Percentiles rank a stretch among this genome's conserved stretches.
Evolutionary conservation across 1,140 invertebrate genomes (phyloP).

Genomic region (Planococcus citri): DNA sequence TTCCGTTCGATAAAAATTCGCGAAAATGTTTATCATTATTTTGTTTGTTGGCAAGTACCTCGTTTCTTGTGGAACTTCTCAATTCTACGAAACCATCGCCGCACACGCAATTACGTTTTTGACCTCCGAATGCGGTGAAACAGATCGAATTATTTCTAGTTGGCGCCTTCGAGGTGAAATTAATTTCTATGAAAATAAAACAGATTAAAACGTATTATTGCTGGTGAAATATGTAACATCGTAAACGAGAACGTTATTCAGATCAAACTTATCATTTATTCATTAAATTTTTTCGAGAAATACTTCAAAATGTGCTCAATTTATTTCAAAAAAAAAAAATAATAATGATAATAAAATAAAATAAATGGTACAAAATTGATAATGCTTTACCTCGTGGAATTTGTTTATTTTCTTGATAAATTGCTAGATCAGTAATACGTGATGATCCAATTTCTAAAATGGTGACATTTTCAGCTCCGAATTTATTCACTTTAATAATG

Average conservation of each 20-base stretch:
- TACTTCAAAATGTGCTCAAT: no score
- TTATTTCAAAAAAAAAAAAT: no score
- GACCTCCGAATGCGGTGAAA: background rate
- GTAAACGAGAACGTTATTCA: no score
- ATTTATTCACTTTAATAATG: constrained; percentile 57
- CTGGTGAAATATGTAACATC: no score
- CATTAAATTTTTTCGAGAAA: no score
- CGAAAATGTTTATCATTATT: no score
- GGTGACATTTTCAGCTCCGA: constrained; percentile 43
- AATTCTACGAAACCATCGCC: constrained; percentile 8
- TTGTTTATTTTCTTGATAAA: constrained; percentile 53
- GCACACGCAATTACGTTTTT: background rate
- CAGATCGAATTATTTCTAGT: background rate
- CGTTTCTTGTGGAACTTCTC: background rate
- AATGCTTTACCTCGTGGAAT: background rate
- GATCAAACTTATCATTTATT: no score
- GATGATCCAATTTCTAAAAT: constrained; percentile 42
- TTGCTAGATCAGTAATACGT: constrained; percentile 48
- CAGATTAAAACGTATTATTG: no score
- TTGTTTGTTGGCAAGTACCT: background rate
- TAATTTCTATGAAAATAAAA: background rate
- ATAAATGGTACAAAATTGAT: no score
- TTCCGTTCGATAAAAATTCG: background rate
- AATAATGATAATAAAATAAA: no score
- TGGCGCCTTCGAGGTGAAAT: background rate